phyloP scores from a whole-genome alignment of 2,113 vertebrate species.

The Nanorana parkeri region DNA sequence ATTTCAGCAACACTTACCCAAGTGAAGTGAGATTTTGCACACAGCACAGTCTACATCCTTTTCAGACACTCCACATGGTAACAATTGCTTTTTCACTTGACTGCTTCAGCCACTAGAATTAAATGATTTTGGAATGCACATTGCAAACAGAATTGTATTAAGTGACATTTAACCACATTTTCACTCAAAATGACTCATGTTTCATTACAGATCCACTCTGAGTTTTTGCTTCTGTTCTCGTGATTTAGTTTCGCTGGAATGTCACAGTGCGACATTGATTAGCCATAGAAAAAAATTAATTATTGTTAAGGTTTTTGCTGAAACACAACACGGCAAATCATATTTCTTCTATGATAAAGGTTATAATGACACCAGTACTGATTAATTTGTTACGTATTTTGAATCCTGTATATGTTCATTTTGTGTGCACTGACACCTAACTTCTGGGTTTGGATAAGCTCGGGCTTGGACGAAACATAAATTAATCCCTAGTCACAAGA shows the following conservation, averaged over 20 bases:
- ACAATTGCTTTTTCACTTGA: conserved; percentile 34
- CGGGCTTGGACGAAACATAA: no score
- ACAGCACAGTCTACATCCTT: not conserved
- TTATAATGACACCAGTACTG: conserved; percentile 35
- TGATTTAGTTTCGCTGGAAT: conserved; percentile 34
- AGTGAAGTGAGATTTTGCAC: not conserved
- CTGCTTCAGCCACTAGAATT: conserved; percentile 28
- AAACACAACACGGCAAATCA: conserved; percentile 38
- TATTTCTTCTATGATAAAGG: conserved; percentile 19
- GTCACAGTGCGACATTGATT: conserved; percentile 38
- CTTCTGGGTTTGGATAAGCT: no score
- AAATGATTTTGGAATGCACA: conserved; percentile 25
- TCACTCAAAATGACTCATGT: conserved; percentile 40
- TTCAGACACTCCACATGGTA: not conserved
- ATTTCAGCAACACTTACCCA: not conserved
- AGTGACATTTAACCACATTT: conserved; percentile 45
- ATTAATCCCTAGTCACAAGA: no score
- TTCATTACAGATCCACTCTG: conserved; percentile 29
- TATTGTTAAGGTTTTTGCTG: conserved; percentile 33
- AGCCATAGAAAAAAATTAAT: conserved; percentile 43
- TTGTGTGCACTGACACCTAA: no score
- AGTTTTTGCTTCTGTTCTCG: conserved; percentile 14
- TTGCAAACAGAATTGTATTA: conserved; percentile 25
- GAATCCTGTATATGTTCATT: not conserved
- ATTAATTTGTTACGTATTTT: conserved; percentile 36